These are phyloP conservation scores for Belonocnema kinseyi DNA, from an alignment of 1,140 invertebrate species.

Conservation along the genomic window DNA sequence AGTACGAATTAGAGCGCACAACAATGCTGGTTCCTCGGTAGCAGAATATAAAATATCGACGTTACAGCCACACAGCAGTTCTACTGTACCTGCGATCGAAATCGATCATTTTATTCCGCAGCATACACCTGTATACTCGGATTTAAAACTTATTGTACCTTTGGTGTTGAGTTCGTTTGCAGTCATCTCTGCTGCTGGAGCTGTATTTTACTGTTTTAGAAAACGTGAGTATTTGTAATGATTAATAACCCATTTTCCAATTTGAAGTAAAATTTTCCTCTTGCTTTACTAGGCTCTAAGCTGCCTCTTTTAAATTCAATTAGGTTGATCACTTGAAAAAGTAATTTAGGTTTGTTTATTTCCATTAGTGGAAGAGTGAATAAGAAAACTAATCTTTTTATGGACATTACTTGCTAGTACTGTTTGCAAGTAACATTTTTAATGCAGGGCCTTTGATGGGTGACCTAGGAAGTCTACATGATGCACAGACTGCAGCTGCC, in stretches of 20 bases:
- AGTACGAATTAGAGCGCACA: slow-evolving; percentile 91
- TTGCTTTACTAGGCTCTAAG: too few species aligned
- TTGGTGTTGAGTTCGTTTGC: slow-evolving; percentile 70
- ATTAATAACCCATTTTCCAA: too few species aligned
- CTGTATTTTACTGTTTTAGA: slow-evolving; percentile 73
- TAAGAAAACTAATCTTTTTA: neutral
- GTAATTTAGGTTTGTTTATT: neutral
- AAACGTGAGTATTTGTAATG: slow-evolving; percentile 67
- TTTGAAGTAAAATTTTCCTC: too few species aligned
- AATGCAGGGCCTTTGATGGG: slow-evolving; percentile 70
- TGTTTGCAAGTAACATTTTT: slow-evolving; percentile 16
- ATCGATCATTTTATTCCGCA: slow-evolving; percentile 72
- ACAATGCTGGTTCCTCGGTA: slow-evolving; percentile 92
- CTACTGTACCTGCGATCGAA: slow-evolving; percentile 68
- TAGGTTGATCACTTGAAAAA: neutral
- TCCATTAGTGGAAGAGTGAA: neutral
- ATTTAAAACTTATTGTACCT: slow-evolving; percentile 72
- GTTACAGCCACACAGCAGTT: slow-evolving; percentile 83
- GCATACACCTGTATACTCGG: slow-evolving; percentile 69
- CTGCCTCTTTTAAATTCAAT: slow-evolving; percentile 3
- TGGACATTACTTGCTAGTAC: slow-evolving; percentile 6
- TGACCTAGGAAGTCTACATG: slow-evolving; percentile 71
- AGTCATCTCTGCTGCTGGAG: slow-evolving; percentile 70
- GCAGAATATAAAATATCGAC: slow-evolving; percentile 93
- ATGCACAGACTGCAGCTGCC: slow-evolving; percentile 73